These are phyloP conservation scores for Emydocephalus ijimae DNA, from an alignment of 2,113 vertebrate genomes.

Conservation along the genomic window DNA sequence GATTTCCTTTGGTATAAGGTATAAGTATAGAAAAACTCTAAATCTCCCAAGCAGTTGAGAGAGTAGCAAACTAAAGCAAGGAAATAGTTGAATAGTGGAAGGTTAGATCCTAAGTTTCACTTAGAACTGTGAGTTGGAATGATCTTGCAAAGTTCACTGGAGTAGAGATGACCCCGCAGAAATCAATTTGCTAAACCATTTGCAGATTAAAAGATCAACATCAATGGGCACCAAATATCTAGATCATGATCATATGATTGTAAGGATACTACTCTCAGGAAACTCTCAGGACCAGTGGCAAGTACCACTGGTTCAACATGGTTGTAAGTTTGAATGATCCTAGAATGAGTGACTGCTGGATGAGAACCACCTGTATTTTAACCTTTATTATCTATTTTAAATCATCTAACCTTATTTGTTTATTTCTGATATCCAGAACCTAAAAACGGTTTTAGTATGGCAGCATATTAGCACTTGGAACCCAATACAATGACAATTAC, in stretches of 20 bases:
- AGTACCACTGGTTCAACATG: background rate
- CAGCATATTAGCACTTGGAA: background rate
- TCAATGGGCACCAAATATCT: background rate
- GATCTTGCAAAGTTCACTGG: background rate
- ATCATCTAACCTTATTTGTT: background rate
- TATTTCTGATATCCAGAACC: background rate
- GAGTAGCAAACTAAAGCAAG: background rate
- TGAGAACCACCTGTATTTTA: background rate
- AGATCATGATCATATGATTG: background rate
- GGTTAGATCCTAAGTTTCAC: background rate
- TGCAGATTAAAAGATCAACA: background rate
- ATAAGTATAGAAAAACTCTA: background rate
- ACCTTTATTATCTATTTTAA: background rate
- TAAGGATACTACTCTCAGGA: background rate
- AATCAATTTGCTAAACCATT: background rate
- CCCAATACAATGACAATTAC: background rate
- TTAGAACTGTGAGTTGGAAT: background rate
- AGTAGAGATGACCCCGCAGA: background rate
- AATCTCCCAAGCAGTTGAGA: background rate
- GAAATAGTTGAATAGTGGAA: background rate
- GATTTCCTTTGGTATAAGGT: background rate
- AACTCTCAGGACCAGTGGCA: background rate
- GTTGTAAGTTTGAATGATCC: background rate
- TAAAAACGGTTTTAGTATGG: background rate
- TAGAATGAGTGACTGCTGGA: background rate